Evolutionary conservation across 2,797 vertebrate genomes (phyloP), one percentile per base, ranked within the genome.

Genomic region (Falco peregrinus): DNA sequence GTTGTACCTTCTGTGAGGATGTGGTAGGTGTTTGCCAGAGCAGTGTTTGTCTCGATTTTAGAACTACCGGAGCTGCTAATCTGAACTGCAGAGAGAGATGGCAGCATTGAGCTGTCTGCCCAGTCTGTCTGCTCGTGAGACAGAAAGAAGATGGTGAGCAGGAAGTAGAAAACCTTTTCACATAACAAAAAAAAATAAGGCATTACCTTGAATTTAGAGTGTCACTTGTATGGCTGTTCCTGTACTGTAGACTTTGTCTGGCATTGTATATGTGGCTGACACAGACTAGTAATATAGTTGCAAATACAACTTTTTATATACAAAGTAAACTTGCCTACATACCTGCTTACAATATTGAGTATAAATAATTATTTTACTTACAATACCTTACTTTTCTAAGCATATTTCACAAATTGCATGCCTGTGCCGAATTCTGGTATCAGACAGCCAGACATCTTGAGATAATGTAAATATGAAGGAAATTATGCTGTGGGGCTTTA

Each of bases 21-120:
- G 68, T 53, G 64, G 51, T 86, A 83, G n/a, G 25, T 29, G 29
- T 64, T 95, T 43, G 48, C 51, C 12, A 11, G 68, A 65, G 45
- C 50, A 47, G 47, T 2, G 21, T 89, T 76, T 43, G 28, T 22
- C 45, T 64, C 39, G 33, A 31, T 67, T 64, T 94, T 29, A 13
- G 24, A 70, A 9, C 29, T 92, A 0, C 7, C 0, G 2, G 69
- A 65, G 56, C 64, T 93, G 96, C 91, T 86, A 50, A 65, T 80
- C 74, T 59, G 83, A 87, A 89, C 81, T 78, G 57, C 80, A 60
- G 89, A 96, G 97, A 83, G 92, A 97, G 97, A 90, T 97, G 97
- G 97, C 97, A 97, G 97, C 95, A 98, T 96, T 50, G 96, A 97
- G 96, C 94, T 90, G 37, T 53, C 8, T 10, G 71, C 45, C 56